Conservation (phyloP, 2,797 vertebrate species). For the Peromyscus nudipes region DNA sequence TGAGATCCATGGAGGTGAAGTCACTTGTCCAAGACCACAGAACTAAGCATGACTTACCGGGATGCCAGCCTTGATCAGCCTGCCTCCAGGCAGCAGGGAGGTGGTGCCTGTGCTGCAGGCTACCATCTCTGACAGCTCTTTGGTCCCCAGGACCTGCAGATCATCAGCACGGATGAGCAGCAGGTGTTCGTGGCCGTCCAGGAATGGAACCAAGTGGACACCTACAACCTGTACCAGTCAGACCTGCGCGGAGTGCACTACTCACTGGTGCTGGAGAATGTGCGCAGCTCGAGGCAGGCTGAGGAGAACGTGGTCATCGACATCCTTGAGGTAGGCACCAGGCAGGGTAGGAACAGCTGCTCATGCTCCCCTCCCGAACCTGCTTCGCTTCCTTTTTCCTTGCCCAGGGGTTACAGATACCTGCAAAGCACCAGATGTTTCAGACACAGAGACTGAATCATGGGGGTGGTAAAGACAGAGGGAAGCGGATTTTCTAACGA, state of each 20-base stretch:
- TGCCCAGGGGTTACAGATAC: not conserved
- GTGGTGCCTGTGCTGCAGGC: fast-evolving
- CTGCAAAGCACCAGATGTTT: not conserved
- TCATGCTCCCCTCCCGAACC: too few species aligned
- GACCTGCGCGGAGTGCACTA: conserved; percentile 94
- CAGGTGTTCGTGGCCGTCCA: conserved; percentile 97
- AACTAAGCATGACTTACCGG: not conserved
- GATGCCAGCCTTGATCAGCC: too few species aligned
- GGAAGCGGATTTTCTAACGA: not conserved
- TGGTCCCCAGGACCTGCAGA: conserved; percentile 93
- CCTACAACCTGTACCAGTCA: conserved; percentile 97
- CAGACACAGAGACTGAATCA: not conserved
- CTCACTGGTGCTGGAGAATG: conserved; percentile 94
- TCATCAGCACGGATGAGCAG: conserved; percentile 97
- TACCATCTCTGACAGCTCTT: not conserved
- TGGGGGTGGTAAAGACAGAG: not conserved
- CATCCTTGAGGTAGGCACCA: conserved; percentile 93
- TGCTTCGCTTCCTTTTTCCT: not conserved
- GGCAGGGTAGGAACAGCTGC: not conserved
- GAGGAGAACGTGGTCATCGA: conserved; percentile 96
- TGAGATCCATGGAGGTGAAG: not conserved
- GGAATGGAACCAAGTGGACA: conserved; percentile 98
- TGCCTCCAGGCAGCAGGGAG: fast-evolving
- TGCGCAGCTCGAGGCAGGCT: conserved; percentile 96
- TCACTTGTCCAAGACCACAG: not conserved